Evolutionary conservation across 1,140 invertebrate species (phyloP), one percentile per base, ranked within the genome.

Genomic region (Arctopsyche grandis): DNA sequence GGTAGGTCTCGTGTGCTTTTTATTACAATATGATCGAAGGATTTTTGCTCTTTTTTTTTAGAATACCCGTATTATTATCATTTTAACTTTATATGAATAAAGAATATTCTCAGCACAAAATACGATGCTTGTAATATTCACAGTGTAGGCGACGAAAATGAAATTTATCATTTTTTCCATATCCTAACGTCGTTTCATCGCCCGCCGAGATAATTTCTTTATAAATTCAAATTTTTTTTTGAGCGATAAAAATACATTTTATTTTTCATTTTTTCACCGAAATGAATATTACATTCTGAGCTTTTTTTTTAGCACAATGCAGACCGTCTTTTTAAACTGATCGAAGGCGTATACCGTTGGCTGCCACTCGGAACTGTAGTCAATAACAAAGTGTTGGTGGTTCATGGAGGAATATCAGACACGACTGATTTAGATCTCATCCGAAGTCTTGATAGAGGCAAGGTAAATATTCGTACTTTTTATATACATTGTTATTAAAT

Each of bases 321-420:
- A 7, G 93, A 93, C 78, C 91, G 92, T 74, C 88, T 97, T 12
- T 87, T 96, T 60, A 91, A 91, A 83, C 86, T 97, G 78, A 93
- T 97, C 79, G 94, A 97, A 84, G 93, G 95, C 83, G 92, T 98
- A 24, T 98, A 96, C 86, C 91, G 95, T 81, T 97, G 95, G 94
- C 89, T 98, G 52, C 97, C 96, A 0, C 85, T 98, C 22, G 96
- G 94, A 44, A 96, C 96, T 0, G 90, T 98, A 63, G 92, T 98
- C 82, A 96, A 97, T 85, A 93, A 94, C 80, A 92, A 95, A 78
- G 93, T 97, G 12, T 90, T 98, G 21, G 93, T 98, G 9, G 94
- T 96, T 0, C 96, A 98, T 84, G 96, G 96, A 9, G 96, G 96
- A 10, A 94, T 98, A 69, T 94, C 96, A 0, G 93, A 96, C 84